Conservation (phyloP, 2,888 invertebrate species). For the Operophtera brumata region DNA sequence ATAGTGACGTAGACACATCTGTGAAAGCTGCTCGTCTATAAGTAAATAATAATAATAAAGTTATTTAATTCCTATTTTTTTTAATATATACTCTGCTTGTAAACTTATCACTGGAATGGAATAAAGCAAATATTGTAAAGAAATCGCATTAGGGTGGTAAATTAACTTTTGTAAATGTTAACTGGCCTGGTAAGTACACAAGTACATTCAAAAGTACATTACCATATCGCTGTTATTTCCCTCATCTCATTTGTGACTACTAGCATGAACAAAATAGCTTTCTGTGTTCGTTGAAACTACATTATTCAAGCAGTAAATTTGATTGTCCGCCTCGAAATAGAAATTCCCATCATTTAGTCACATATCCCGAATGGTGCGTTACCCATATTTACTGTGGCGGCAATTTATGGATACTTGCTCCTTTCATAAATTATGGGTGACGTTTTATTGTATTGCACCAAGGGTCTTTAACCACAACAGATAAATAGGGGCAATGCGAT, state of each 20-base stretch:
- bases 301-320: slow-evolving; percentile 58
- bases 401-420: slow-evolving; percentile 16
- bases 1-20: too few species aligned
- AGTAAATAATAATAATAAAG: too few species aligned
- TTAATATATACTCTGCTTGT: too few species aligned
- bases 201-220: not conserved
- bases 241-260: slow-evolving; percentile 25
- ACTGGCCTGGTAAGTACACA: too few species aligned
- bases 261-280: slow-evolving; percentile 45
- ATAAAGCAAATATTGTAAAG: too few species aligned
- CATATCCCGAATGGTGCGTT: slow-evolving; percentile 28
- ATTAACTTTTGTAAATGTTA: too few species aligned
- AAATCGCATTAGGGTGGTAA: too few species aligned
- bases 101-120: too few species aligned
- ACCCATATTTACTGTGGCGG: slow-evolving; percentile 19
- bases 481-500: too few species aligned
- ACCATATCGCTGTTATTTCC: slow-evolving; percentile 13
- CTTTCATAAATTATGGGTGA: slow-evolving; percentile 7
- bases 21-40: too few species aligned
- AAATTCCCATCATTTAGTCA: slow-evolving; percentile 45
- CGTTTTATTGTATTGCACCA: not conserved
- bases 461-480: not conserved
- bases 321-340: slow-evolving; percentile 51
- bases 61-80: too few species aligned
- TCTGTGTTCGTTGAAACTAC: slow-evolving; percentile 47